Evolutionary conservation across 2,888 invertebrate species (phyloP), one percentile per base, ranked within the genome.

Genomic region (Dasypogon diadema): DNA sequence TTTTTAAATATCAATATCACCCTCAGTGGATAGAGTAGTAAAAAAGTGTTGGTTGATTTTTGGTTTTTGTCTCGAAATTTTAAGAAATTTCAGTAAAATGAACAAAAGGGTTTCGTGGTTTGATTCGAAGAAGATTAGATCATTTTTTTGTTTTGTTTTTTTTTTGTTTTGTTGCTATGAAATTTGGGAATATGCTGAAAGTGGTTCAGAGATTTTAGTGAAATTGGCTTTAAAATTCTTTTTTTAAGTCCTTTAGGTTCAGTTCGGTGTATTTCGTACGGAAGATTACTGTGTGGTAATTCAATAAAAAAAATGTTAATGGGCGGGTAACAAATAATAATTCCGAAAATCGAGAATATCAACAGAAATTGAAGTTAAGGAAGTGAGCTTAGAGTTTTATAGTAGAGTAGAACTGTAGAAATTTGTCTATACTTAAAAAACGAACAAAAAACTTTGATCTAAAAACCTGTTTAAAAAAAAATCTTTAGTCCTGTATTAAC

Each of bases 21-120:
- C 70, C 70, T 70, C 70, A 70, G 54, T 70, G 70, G 70, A 70
- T 70, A 70, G 54, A 70, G 70, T 70, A 54, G 70, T 70, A 70
- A 70, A 70, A 60, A 60, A 48, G 42, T 74, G 58, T 74, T 74
- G 58, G 46, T 60, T 74, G 58, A 74, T 21, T 58, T 58, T 46
- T 58, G 48, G 22, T n/a, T 63, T 37, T 26, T 58, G 26, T 58
- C 55, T 24, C 58, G 51, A 21, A 46, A 58, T 60, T 51, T 74
- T 26, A 18, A n/a, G 21, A 68, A 68, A 24, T 60, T 60, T 37
- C 60, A 21, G 18, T 34, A 60, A 60, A 60, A 37, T 21, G 34
- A 60, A 60, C 16, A 60, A 24, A 65, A 46, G 34, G 16, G 30
- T 60, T 26, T 60, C 22, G 37, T 37, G 65, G 21, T 46, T 65